Evolutionary conservation across 2,113 vertebrate genomes (phyloP).

Genomic region (Calyptomena viridis): DNA sequence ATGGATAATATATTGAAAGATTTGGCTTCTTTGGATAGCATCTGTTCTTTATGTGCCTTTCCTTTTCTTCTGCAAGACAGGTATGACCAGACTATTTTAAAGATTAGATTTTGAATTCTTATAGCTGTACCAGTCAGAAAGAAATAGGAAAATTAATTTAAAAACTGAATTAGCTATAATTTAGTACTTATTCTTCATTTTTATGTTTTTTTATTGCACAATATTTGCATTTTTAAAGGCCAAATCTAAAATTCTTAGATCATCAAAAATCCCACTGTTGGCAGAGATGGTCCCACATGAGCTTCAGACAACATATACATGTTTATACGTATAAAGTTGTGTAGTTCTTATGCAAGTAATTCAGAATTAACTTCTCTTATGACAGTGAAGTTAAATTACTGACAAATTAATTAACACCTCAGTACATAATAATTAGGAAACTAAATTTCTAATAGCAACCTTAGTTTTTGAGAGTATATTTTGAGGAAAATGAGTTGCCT

Average conservation of each 20-base stretch:
- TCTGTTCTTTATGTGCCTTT: neutral
- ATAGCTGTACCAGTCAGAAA: neutral
- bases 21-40: neutral
- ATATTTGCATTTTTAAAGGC: neutral
- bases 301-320: neutral
- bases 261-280: neutral
- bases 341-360: neutral
- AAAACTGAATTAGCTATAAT: neutral
- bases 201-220: neutral
- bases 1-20: neutral
- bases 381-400: neutral
- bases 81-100: neutral
- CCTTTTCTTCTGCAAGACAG: neutral
- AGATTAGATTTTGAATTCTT: neutral
- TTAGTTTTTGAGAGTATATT: neutral
- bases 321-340: neutral
- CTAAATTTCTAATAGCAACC: neutral
- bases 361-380: neutral
- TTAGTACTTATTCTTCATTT: neutral
- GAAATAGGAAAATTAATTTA: neutral
- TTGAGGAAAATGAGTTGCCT: neutral
- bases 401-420: neutral
- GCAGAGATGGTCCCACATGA: neutral
- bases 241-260: neutral
- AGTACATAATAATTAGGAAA: neutral